These are phyloP conservation scores for Serrognathus titanus DNA, from an alignment of 2,888 invertebrate species.

Conservation along the genomic window DNA sequence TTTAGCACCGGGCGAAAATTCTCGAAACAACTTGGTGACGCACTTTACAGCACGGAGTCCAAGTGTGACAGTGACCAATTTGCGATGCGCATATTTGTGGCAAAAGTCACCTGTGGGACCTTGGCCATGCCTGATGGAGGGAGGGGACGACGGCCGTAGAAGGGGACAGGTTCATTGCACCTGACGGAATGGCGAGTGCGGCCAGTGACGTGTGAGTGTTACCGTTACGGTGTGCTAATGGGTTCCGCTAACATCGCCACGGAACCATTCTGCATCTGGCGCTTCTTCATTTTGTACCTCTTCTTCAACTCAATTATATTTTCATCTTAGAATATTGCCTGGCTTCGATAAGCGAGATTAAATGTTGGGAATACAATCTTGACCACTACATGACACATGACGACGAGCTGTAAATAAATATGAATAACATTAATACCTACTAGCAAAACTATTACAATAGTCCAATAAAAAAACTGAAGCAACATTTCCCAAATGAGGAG, in stretches of 20 bases:
- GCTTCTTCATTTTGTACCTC: constrained; percentile 6
- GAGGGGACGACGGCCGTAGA: constrained; percentile 16
- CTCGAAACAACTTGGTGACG: neutral
- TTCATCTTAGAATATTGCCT: too few species aligned
- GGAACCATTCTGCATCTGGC: constrained; percentile 35
- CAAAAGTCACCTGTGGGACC: constrained; percentile 33
- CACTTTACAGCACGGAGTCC: neutral
- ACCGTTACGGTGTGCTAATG: constrained; percentile 46
- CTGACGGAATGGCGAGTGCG: constrained; percentile 48
- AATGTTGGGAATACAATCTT: too few species aligned
- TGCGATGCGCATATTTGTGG: constrained; percentile 32
- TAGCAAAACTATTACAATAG: too few species aligned
- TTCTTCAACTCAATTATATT: neutral
- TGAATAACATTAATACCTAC: too few species aligned
- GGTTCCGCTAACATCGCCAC: constrained; percentile 45
- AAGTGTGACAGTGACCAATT: constrained; percentile 34
- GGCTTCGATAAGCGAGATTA: too few species aligned
- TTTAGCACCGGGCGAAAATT: neutral
- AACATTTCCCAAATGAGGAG: too few species aligned
- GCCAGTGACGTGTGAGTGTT: constrained; percentile 41
- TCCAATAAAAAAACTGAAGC: too few species aligned
- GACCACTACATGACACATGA: too few species aligned
- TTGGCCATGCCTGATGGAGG: constrained; percentile 26
- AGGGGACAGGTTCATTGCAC: constrained; percentile 47
- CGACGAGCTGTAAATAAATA: too few species aligned